Conservation (phyloP, 2,113 vertebrate species). For the Seriola aureovittata region DNA sequence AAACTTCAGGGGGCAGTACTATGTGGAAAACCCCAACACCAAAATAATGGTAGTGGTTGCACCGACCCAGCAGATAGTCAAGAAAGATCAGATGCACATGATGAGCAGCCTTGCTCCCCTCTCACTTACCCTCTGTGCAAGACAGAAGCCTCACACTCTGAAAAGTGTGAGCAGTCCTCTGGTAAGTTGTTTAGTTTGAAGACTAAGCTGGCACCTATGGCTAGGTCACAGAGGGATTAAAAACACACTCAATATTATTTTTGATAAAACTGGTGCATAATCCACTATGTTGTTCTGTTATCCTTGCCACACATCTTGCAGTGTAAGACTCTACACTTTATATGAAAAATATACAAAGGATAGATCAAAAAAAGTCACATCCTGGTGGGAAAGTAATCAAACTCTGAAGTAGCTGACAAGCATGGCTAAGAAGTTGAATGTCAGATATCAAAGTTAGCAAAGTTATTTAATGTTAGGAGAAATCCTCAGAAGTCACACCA, state of each 20-base stretch:
- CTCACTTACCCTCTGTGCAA: constrained; percentile 16
- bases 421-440: neutral
- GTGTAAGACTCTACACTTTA: neutral
- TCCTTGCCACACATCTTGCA: neutral
- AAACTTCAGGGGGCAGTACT: constrained; percentile 85
- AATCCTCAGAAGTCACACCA: neutral
- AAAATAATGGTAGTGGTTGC: constrained; percentile 15
- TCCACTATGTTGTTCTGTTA: neutral
- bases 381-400: neutral
- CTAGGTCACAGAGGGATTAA: constrained; percentile 13
- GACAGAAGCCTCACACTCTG: constrained; percentile 8
- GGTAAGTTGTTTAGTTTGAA: constrained; percentile 46
- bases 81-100: constrained; percentile 8
- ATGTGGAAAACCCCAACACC: constrained; percentile 63
- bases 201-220: neutral
- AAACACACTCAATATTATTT: neutral
- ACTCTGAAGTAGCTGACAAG: neutral
- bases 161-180: neutral
- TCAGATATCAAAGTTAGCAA: neutral
- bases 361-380: neutral
- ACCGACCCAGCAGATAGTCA: constrained; percentile 20
- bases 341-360: neutral
- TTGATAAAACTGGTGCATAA: constrained; percentile 16
- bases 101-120: neutral
- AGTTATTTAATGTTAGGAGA: neutral